These are phyloP conservation scores for Cuculus canorus DNA, from an alignment of 2,797 vertebrate species.

Conservation along the genomic window DNA sequence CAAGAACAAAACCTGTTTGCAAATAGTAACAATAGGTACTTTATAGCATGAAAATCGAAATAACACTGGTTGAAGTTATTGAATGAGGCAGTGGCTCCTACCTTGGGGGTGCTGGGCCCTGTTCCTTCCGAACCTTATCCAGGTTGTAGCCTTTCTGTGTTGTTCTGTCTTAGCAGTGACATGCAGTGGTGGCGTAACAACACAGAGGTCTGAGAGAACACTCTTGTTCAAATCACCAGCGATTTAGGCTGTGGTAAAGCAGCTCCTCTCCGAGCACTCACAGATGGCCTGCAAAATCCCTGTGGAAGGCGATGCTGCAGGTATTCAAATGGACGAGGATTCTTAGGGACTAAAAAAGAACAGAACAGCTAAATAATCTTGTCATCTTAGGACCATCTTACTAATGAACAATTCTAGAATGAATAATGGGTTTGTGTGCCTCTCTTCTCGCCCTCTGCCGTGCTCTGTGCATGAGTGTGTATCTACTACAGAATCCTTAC, in stretches of 20 bases:
- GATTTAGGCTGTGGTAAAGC: background rate
- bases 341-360: background rate
- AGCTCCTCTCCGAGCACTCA: background rate
- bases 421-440: background rate
- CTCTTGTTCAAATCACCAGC: background rate
- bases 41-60: background rate
- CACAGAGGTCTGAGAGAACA: accelerated
- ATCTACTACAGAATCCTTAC: background rate
- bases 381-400: background rate
- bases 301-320: background rate
- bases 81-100: background rate
- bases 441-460: background rate
- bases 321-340: background rate
- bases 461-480: background rate
- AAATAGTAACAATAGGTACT: background rate
- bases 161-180: background rate
- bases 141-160: background rate
- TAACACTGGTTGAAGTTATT: background rate
- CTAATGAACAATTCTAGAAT: background rate
- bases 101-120: background rate
- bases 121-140: background rate
- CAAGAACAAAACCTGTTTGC: background rate
- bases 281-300: background rate
- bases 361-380: background rate
- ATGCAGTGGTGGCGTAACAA: accelerated